A percentile compares a stretch with the other conserved stretches of the same genome.
These are phyloP conservation scores for Gymnoscopelus braueri DNA, from an alignment of 2,797 vertebrate species.

Conservation along the genomic window DNA sequence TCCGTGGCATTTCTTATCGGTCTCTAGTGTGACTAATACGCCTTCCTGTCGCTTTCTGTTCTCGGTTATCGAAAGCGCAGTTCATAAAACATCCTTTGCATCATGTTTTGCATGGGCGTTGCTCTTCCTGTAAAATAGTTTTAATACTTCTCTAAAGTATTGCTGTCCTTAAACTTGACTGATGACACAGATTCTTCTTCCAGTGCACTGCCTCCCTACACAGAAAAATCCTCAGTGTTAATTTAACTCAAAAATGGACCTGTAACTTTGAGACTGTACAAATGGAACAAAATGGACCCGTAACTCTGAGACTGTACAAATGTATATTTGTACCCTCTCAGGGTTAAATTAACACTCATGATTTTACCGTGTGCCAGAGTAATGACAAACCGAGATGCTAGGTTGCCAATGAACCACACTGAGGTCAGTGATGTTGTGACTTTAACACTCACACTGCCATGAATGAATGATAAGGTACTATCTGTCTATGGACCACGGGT, in stretches of 20 bases:
- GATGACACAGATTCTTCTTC: slow-evolving; percentile 19
- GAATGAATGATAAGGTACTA: slow-evolving; percentile 18
- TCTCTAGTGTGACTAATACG: slow-evolving; percentile 39
- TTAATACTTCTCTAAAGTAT: slow-evolving; percentile 39
- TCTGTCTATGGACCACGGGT: slow-evolving; percentile 47
- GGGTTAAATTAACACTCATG: too few species aligned
- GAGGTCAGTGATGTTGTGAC: slow-evolving; percentile 17
- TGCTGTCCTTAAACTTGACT: slow-evolving; percentile 36
- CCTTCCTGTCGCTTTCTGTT: slow-evolving; percentile 48
- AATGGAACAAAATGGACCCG: too few species aligned
- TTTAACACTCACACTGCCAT: slow-evolving; percentile 20
- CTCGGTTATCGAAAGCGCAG: slow-evolving; percentile 34
- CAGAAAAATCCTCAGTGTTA: too few species aligned
- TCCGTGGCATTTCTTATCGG: slow-evolving; percentile 19
- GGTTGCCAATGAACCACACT: slow-evolving; percentile 33
- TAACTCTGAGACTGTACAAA: too few species aligned
- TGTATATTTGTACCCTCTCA: too few species aligned
- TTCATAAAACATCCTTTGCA: slow-evolving; percentile 26
- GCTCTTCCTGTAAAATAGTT: slow-evolving; percentile 23
- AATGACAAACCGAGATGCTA: slow-evolving; percentile 1
- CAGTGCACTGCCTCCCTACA: neutral
- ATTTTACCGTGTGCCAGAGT: neutral
- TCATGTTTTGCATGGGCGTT: slow-evolving; percentile 12
- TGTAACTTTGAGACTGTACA: too few species aligned
- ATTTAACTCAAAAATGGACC: too few species aligned